Evolutionary conservation across 2,888 invertebrate species (phyloP).

Genomic region (Alloplasta piceator): DNA sequence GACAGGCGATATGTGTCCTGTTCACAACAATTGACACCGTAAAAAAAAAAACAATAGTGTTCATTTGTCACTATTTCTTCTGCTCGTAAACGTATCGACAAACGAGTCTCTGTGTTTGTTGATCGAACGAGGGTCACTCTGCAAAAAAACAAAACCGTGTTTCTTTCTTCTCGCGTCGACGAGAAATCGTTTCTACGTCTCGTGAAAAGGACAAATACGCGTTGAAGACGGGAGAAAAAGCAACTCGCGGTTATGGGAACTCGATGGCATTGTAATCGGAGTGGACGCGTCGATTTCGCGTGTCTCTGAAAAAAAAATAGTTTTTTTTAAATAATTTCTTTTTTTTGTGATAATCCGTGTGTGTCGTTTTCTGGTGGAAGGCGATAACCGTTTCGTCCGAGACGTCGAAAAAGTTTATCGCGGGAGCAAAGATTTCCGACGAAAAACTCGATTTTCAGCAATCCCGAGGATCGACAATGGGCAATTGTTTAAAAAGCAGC

Average conservation of each 20-base stretch:
- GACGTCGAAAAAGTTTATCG: too few relatives aligned
- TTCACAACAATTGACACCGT: conserved; percentile 52
- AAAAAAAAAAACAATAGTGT: neutral
- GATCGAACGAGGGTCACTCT: neutral
- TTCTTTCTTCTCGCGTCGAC: neutral
- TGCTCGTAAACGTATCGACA: too few relatives aligned
- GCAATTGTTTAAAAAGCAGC: conserved; percentile 88
- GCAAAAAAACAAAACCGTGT: neutral
- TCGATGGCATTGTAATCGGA: conserved; percentile 30
- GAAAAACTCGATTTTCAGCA: neutral
- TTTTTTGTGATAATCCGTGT: too few relatives aligned
- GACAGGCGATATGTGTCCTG: conserved; percentile 53
- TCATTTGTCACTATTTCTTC: too few relatives aligned
- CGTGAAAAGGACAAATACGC: conserved; percentile 16
- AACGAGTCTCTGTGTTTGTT: neutral
- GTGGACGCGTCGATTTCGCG: conserved; percentile 41
- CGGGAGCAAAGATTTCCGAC: neutral
- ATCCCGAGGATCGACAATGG: conserved; percentile 84
- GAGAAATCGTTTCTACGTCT: conserved; percentile 3
- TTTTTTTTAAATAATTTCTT: neutral
- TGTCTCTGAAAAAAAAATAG: conserved; percentile 17
- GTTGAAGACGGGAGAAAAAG: conserved; percentile 12
- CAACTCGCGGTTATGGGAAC: conserved; percentile 45
- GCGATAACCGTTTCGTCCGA: neutral
- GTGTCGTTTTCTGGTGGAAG: neutral